A percentile compares a stretch with the other conserved stretches of the same genome.
phyloP scores from a whole-genome alignment of 2,113 vertebrate genomes.

The Copsychus sechellarum region DNA sequence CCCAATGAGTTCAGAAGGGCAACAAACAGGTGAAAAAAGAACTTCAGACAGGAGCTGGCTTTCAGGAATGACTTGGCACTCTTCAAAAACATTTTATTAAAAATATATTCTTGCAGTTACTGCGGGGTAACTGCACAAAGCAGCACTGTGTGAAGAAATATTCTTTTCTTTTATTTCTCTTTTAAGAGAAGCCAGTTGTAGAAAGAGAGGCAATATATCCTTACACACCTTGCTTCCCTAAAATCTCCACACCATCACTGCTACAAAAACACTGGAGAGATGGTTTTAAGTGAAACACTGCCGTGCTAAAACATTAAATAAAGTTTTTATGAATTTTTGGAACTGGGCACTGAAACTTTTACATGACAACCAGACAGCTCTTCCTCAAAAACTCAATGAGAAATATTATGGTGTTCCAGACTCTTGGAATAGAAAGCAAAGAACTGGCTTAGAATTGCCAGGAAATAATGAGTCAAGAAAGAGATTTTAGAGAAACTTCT shows the following conservation, averaged over 20 bases:
- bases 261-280: neutral
- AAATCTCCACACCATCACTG: neutral
- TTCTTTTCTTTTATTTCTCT: neutral
- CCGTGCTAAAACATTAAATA: neutral
- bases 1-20: neutral
- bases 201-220: neutral
- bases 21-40: neutral
- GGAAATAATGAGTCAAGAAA: constrained; percentile 30
- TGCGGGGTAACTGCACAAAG: neutral
- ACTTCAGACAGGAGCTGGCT: neutral
- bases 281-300: neutral
- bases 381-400: constrained; percentile 16
- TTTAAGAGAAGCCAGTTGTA: neutral
- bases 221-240: neutral
- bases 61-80: neutral
- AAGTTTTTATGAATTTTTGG: neutral
- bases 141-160: neutral
- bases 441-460: neutral
- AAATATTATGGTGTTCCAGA: constrained; percentile 8
- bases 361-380: neutral
- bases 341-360: neutral
- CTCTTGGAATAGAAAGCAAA: constrained; percentile 12
- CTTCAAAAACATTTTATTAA: neutral
- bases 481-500: neutral
- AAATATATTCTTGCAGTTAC: neutral